Base-by-base conservation (phyloP, 2,113 vertebrate genomes). In the Xiphias gladius region DNA sequence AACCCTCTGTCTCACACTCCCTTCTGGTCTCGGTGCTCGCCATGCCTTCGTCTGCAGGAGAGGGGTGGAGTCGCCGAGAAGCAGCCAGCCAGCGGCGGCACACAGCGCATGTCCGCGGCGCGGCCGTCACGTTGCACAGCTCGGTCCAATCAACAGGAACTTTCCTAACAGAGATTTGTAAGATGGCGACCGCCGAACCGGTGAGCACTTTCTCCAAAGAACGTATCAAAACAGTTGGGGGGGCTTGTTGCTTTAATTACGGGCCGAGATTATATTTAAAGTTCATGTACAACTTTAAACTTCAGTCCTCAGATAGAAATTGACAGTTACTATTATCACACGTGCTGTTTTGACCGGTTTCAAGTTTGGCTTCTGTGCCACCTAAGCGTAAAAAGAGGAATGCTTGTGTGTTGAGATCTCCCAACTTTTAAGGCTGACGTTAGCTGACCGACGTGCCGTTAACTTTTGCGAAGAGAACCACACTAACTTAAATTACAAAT, bases 101-200 rank as follows among this genome's bases (percentile, higher is more conserved):
- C 77, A 87, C 71, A 0, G 80, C 91, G 90, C 92, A 92, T 91
- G 93, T 70, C 11, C 75, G 63, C 5, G 17, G 37, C 24, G 32
- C 57, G 0, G 19, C 0, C 57, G 73, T 91, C 88, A 93, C 91
- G 88, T 86, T 54, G 55, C 67, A 0, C 30, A 2, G 68, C 26
- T 61, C 55, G 8, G 80, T 73, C 92, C 93, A 94, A 92, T 92
- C 78, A 89, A 24, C 86, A 19, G 39, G 77, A 82, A 82, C 85
- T 91, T 94, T 96, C 94, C 94, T 83, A 91, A 94, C 94, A 91
- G 89, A 95, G 93, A 96, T 94, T 96, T 95, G 94, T 96, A 99
- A 99, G 95, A 99, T 99, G 98, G 98, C 98, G 97, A 95, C 97
- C 86, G 98, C 96, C 96, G 97, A 98, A 95, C 97, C 97, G 98